These are phyloP conservation scores for Rhogogaster chlorosoma DNA, from an alignment of 2,888 invertebrate species.

Conservation along the genomic window DNA sequence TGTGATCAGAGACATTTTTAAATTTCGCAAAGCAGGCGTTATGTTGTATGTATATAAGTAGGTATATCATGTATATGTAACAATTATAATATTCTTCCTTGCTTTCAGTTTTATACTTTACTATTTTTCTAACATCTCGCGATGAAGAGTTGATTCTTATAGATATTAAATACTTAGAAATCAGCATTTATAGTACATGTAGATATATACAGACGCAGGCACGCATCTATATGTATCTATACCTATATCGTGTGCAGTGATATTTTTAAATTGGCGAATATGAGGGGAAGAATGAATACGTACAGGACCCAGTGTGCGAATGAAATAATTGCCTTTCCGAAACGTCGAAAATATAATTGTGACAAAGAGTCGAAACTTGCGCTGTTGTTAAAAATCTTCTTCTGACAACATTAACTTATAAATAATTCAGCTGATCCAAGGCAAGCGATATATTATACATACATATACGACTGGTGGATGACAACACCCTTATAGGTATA, in stretches of 20 bases:
- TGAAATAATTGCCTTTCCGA: not conserved
- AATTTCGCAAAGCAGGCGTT: slow-evolving; percentile 15
- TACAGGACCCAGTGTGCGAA: not conserved
- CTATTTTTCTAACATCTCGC: slow-evolving; percentile 40
- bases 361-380: not conserved
- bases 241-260: slow-evolving; percentile 27
- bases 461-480: not conserved
- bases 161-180: slow-evolving; percentile 1
- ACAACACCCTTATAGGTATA: not conserved
- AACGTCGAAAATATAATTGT: not conserved
- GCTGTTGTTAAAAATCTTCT: not conserved
- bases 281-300: not conserved
- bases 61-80: slow-evolving; percentile 30
- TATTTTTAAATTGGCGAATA: not conserved
- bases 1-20: slow-evolving; percentile 22
- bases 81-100: slow-evolving; percentile 12
- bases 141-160: slow-evolving; percentile 8
- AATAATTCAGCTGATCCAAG: not conserved
- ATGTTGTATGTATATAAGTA: slow-evolving; percentile 27
- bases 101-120: slow-evolving; percentile 42
- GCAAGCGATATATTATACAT: slow-evolving; percentile 23
- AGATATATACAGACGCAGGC: not conserved
- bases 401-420: not conserved
- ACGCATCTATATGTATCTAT: slow-evolving; percentile 3
- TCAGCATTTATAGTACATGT: slow-evolving; percentile 12